Evolutionary conservation across 2,888 invertebrate genomes (phyloP).

Genomic region (Marasmarcha lunaedactyla): DNA sequence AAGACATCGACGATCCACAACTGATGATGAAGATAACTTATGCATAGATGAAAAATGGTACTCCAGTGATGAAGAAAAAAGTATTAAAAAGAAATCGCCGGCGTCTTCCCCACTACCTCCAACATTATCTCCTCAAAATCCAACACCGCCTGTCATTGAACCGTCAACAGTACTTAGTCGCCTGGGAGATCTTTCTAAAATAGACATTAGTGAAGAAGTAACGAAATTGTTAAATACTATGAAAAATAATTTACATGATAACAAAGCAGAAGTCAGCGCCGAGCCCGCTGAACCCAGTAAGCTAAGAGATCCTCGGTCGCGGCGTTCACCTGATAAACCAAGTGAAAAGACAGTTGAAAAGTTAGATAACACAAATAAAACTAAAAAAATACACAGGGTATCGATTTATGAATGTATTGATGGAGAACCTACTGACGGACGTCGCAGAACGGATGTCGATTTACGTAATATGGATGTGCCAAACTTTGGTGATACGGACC

Average conservation of each 20-base stretch:
- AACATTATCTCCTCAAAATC: slow-evolving; percentile 31
- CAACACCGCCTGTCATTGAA: slow-evolving; percentile 66
- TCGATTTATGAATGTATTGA: slow-evolving; percentile 74
- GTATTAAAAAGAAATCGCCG: slow-evolving; percentile 45
- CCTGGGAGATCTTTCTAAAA: slow-evolving; percentile 78
- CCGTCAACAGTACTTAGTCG: slow-evolving; percentile 69
- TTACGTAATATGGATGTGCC: slow-evolving; percentile 65
- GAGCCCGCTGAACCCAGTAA: slow-evolving; percentile 33
- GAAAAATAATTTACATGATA: slow-evolving; percentile 58
- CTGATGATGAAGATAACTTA: slow-evolving; percentile 70
- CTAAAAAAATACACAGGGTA: slow-evolving; percentile 45
- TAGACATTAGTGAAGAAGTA: slow-evolving; percentile 80
- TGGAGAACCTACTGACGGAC: slow-evolving; percentile 60
- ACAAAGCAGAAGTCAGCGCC: slow-evolving; percentile 25
- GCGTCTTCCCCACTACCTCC: slow-evolving; percentile 37
- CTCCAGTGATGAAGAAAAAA: slow-evolving; percentile 82
- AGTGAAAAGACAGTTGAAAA: slow-evolving; percentile 17
- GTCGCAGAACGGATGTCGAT: slow-evolving; percentile 62
- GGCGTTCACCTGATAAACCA: slow-evolving; percentile 44
- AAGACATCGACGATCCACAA: slow-evolving; percentile 57
- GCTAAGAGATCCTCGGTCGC: slow-evolving; percentile 49
- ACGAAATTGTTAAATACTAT: slow-evolving; percentile 76
- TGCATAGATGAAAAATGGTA: slow-evolving; percentile 79
- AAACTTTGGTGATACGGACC: slow-evolving; percentile 74
- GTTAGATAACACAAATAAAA: slow-evolving; percentile 24